These are phyloP conservation scores for Entomobrya proxima DNA, from an alignment of 2,888 invertebrate genomes.

Conservation along the genomic window DNA sequence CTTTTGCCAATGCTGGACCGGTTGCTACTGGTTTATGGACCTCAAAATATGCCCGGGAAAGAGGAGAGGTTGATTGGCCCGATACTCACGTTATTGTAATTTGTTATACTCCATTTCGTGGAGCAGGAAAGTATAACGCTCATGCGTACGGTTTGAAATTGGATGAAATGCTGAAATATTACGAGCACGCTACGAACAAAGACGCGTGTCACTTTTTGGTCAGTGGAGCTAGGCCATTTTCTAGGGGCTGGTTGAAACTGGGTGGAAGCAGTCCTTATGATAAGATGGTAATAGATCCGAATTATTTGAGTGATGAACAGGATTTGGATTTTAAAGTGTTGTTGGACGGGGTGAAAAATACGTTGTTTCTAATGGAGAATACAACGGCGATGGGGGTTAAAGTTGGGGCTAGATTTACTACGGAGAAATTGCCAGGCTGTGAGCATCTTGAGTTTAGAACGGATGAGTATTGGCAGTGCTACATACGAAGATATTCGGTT, in stretches of 20 bases:
- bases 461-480: neutral
- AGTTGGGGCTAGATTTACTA: no score
- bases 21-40: no score
- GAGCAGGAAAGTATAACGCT: neutral
- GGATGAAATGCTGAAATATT: conserved; percentile 51
- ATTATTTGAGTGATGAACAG: no score
- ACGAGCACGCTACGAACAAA: conserved; percentile 22
- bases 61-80: conserved; percentile 66
- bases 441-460: neutral
- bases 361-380: no score
- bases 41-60: no score
- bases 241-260: no score
- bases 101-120: neutral
- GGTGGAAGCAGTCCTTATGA: no score
- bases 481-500: neutral
- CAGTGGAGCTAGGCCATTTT: conserved; percentile 54
- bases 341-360: no score
- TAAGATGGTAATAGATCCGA: no score
- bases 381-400: no score
- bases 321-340: no score
- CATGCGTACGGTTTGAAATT: conserved; percentile 63
- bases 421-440: neutral
- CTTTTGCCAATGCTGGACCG: conserved; percentile 46
- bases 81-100: conserved; percentile 48
- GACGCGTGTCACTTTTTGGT: conserved; percentile 57